Base-by-base conservation (phyloP, 2,797 vertebrate species). In the Periparus ater region DNA sequence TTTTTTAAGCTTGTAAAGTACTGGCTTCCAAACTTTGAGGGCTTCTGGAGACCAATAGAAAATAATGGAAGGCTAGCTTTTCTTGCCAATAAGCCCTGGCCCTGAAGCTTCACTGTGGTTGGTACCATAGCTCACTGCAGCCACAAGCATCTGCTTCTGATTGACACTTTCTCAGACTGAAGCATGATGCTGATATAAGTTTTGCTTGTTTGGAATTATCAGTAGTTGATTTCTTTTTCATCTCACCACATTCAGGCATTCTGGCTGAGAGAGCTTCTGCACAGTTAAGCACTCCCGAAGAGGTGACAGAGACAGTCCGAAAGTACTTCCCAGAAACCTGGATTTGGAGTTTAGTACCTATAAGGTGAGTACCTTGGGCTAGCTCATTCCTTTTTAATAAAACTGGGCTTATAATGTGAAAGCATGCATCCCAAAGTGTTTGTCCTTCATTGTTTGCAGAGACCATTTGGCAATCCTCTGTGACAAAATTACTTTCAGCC, bases 261-360 rank as follows among this genome's bases (percentile, higher is more conserved):
- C 0, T 5, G 2, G 1, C 0, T 11, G 13, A 6, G 0, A 16
- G 1, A 17, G 0, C 1, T 45, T 7, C 30, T 79, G 2, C 2
- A 8, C 11, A 2, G 0, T 3, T 2, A 34, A 51, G 3, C 30
- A 80, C 55, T 60, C 79, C 74, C 85, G 42, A 10, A 61, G 60
- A 72, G 26, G 15, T 68, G 51, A 90, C 40, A 1, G 97, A 97
- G 81, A 97, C 88, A 19, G 47, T 97, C 21, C 74, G 98, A 51
- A 97, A 70, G 38, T 97, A 98, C 74, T 98, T 98, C 82, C 98
- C 98, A 76, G 98, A 98, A 96, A 98, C 98, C 0, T 98, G 98
- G 98, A 97, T 98, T 80, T 98, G 97, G 97, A 91, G 92, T 75
- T 80, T 98, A 88, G 85, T 97, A 66, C 50, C 55, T 23, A 6